Conservation (phyloP, 2,113 vertebrate genomes). For the Peucedramus taeniatus region DNA sequence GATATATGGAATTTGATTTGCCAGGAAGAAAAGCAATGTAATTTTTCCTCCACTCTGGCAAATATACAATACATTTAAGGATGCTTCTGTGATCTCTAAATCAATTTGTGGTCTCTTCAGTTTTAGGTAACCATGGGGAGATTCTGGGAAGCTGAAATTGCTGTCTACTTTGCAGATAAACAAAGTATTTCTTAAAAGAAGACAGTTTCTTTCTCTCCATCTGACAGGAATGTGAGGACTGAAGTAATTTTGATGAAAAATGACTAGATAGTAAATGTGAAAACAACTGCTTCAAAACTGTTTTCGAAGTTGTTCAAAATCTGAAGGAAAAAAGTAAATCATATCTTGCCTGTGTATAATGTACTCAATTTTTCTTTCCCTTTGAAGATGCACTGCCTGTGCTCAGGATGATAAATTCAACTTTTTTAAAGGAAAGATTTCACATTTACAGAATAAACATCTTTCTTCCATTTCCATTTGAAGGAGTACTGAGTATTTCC, state of each 20-base stretch:
- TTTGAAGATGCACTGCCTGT: background rate
- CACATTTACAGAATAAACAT: background rate
- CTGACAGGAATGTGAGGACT: background rate
- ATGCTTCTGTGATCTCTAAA: background rate
- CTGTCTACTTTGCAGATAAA: background rate
- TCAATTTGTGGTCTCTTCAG: background rate
- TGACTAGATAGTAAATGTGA: background rate
- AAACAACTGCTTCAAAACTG: background rate
- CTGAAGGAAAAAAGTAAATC: background rate
- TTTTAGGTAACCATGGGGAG: background rate
- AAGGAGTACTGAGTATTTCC: background rate
- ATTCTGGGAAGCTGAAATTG: background rate
- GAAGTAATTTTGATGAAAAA: background rate
- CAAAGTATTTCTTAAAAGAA: background rate
- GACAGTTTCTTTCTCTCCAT: background rate
- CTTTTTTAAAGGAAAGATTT: background rate
- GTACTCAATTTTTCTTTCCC: background rate
- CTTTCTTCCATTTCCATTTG: background rate
- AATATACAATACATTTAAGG: background rate
- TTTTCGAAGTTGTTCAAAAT: background rate
- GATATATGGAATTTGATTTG: background rate
- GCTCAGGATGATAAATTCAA: background rate
- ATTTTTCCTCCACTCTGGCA: background rate
- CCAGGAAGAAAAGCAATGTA: background rate
- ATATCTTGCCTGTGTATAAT: background rate